These are phyloP conservation scores for Dryobates pubescens DNA, from an alignment of 2,797 vertebrate species.

Conservation along the genomic window DNA sequence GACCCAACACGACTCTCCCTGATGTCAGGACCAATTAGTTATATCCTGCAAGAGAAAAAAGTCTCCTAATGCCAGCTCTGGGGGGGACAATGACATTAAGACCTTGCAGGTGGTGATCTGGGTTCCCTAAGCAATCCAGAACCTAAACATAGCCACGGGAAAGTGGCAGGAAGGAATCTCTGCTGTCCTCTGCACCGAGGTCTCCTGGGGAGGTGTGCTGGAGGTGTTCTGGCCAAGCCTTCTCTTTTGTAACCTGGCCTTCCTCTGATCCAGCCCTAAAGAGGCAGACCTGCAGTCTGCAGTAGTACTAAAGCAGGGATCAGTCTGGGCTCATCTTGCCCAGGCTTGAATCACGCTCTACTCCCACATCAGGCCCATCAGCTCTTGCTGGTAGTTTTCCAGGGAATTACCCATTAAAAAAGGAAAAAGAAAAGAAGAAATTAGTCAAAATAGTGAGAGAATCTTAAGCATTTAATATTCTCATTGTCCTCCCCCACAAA, in stretches of 20 bases:
- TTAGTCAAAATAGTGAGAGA: slow-evolving; percentile 21
- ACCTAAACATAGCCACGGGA: slow-evolving; percentile 29
- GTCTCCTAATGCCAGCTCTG: slow-evolving; percentile 36
- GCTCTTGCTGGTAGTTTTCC: background rate
- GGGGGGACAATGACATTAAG: slow-evolving; percentile 40
- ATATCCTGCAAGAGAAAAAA: slow-evolving; percentile 14
- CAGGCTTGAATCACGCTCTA: background rate
- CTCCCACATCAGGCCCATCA: background rate
- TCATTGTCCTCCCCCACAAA: slow-evolving; percentile 49
- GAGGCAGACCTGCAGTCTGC: background rate
- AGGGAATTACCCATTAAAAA: background rate
- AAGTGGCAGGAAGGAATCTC: background rate
- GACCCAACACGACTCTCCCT: background rate
- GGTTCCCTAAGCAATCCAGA: background rate
- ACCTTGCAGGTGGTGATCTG: background rate
- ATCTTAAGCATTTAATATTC: slow-evolving; percentile 25
- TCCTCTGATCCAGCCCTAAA: background rate
- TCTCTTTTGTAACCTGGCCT: background rate
- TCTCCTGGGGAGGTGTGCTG: background rate
- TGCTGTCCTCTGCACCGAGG: background rate
- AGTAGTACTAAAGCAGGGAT: background rate
- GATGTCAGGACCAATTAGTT: slow-evolving; percentile 59
- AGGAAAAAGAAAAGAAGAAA: background rate
- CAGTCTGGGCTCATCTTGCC: background rate
- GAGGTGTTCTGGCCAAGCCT: background rate